Percentiles rank a stretch among this genome's conserved stretches.
These are phyloP conservation scores for Aphodius sticticus DNA, from an alignment of 2,888 invertebrate genomes.

Conservation along the genomic window DNA sequence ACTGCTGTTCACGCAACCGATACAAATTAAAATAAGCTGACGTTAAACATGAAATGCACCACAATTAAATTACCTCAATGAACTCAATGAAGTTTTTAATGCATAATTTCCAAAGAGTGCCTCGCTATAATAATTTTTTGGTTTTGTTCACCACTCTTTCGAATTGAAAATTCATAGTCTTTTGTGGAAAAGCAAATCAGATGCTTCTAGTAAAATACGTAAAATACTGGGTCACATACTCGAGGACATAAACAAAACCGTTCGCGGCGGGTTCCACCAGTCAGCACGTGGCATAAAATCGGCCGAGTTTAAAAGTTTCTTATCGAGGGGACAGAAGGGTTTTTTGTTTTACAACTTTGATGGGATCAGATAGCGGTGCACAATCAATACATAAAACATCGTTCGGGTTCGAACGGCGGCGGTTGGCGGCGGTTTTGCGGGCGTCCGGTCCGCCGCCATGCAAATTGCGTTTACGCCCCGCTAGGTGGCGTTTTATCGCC, in stretches of 20 bases:
- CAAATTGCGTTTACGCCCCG: conserved; percentile 24
- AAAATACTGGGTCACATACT: background rate
- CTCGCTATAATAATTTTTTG: too few relatives aligned
- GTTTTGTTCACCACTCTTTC: too few relatives aligned
- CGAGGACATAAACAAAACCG: background rate
- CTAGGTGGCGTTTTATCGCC: conserved; percentile 16
- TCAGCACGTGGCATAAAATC: background rate
- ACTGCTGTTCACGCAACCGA: too few relatives aligned
- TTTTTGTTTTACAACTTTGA: conserved; percentile 9
- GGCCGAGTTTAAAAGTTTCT: background rate
- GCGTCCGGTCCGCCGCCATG: conserved; percentile 6
- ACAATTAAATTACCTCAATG: too few relatives aligned
- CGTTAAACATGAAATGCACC: too few relatives aligned
- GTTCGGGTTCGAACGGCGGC: background rate
- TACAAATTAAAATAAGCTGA: too few relatives aligned
- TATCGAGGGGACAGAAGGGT: background rate
- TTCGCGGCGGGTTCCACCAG: background rate
- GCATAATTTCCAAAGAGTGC: too few relatives aligned
- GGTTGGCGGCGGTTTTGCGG: conserved; percentile 5
- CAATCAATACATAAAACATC: conserved; percentile 24
- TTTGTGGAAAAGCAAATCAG: background rate
- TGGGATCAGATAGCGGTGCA: conserved; percentile 11
- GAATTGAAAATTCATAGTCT: background rate
- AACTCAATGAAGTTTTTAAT: too few relatives aligned
- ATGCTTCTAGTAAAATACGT: background rate